Evolutionary conservation across 2,888 invertebrate species (phyloP).

Genomic region (Prenolepis imparis): DNA sequence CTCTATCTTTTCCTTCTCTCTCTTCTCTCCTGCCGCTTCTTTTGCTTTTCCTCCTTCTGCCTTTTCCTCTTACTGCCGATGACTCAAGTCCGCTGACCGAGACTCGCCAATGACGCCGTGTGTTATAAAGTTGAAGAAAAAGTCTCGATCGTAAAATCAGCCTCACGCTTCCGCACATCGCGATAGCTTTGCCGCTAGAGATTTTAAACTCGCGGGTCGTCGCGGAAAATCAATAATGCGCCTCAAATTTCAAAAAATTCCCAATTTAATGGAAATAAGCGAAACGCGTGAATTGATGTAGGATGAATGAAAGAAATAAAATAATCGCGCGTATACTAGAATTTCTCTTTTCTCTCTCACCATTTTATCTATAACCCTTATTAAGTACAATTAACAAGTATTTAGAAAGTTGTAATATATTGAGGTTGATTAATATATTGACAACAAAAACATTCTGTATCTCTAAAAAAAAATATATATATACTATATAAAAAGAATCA

Average conservation of each 20-base stretch:
- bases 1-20: constrained; percentile 32
- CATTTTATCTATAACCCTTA: not conserved
- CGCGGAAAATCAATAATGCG: constrained; percentile 44
- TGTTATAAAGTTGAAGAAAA: constrained; percentile 66
- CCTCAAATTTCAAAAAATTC: constrained; percentile 19
- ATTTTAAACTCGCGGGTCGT: constrained; percentile 21
- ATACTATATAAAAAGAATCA: too few relatives aligned
- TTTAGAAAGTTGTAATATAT: not conserved
- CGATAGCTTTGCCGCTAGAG: constrained; percentile 55
- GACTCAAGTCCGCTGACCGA: constrained; percentile 71
- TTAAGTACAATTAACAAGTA: not conserved
- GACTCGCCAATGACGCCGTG: constrained; percentile 62
- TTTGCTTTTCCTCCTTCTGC: constrained; percentile 49
- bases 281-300: not conserved
- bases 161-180: constrained; percentile 68
- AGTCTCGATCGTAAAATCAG: constrained; percentile 70
- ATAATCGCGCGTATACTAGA: not conserved
- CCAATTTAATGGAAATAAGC: constrained; percentile 11
- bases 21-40: not conserved
- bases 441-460: not conserved
- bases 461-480: too few relatives aligned
- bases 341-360: constrained; percentile 7
- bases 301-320: not conserved
- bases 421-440: not conserved
- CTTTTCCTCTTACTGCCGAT: constrained; percentile 53